A percentile compares a stretch with the other conserved stretches of the same genome.
Evolutionary conservation across 2,797 vertebrate genomes (phyloP).

Genomic region (Mycteria americana): DNA sequence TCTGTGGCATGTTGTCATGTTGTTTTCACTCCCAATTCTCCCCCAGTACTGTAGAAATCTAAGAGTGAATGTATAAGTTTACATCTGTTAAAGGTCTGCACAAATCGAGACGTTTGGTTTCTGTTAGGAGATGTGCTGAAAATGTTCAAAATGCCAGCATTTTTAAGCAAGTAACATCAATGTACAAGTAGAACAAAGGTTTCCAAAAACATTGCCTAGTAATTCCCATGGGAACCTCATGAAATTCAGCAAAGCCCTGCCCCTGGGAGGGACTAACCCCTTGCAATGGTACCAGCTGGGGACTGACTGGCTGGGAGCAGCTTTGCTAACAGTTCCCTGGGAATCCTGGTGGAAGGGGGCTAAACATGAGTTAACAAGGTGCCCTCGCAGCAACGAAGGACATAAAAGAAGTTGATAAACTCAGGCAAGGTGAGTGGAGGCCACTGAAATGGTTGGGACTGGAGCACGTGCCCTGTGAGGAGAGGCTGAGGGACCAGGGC

Average conservation of each 20-base stretch:
- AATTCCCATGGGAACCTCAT: neutral
- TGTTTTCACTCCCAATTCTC: slow-evolving; percentile 94
- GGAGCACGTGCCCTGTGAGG: neutral
- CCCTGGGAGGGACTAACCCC: neutral
- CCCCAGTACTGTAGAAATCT: slow-evolving; percentile 99
- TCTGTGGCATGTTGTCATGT: slow-evolving; percentile 93
- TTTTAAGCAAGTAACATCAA: neutral
- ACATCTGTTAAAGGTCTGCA: neutral
- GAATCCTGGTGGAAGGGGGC: neutral
- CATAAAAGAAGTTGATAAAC: neutral
- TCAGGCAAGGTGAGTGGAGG: neutral
- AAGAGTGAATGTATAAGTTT: neutral
- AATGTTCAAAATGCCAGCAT: neutral
- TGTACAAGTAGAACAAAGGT: neutral
- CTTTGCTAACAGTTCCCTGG: neutral
- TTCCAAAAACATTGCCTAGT: neutral
- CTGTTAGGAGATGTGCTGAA: neutral
- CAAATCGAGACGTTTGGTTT: neutral
- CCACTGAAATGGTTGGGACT: neutral
- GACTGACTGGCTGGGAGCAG: neutral
- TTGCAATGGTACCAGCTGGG: neutral
- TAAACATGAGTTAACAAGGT: neutral
- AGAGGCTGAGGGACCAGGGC: neutral
- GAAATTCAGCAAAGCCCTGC: neutral
- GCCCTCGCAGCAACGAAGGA: neutral